Conservation (phyloP, 2,113 vertebrate genomes). For the Muntiacus reevesi region DNA sequence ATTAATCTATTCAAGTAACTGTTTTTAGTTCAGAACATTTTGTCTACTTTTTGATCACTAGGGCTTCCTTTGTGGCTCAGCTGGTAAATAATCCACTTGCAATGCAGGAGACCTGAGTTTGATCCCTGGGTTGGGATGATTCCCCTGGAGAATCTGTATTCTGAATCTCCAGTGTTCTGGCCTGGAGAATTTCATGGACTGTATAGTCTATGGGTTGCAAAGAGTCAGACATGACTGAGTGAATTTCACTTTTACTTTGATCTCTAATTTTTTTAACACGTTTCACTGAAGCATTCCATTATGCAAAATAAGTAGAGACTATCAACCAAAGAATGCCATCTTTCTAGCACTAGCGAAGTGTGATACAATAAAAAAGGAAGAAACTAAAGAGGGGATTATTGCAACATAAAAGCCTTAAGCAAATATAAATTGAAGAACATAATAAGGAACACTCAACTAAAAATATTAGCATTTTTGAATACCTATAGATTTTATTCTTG, state of each 20-base stretch:
- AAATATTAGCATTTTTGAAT: slow-evolving; percentile 28
- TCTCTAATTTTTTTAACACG: not conserved
- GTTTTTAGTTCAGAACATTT: not conserved
- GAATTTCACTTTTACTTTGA: not conserved
- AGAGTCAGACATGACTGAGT: not conserved
- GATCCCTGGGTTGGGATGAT: rapidly evolving
- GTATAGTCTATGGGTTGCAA: not conserved
- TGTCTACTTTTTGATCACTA: not conserved
- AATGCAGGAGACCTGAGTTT: not conserved
- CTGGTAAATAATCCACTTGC: not conserved
- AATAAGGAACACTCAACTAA: slow-evolving; percentile 46
- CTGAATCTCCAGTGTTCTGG: not conserved
- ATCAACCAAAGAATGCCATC: not conserved
- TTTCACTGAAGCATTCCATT: not conserved
- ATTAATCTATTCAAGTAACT: not conserved
- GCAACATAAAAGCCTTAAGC: slow-evolving; percentile 44
- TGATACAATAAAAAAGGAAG: not conserved
- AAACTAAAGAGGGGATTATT: slow-evolving; percentile 32
- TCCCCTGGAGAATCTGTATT: not conserved
- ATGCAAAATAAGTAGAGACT: not conserved
- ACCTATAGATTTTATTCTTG: slow-evolving; percentile 14
- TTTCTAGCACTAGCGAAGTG: not conserved
- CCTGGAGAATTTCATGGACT: not conserved
- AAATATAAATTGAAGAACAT: slow-evolving; percentile 56
- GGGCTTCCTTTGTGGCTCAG: not conserved